These are phyloP conservation scores for Eueremaeus valkanovi DNA, from an alignment of 2,888 invertebrate genomes.

Conservation along the genomic window DNA sequence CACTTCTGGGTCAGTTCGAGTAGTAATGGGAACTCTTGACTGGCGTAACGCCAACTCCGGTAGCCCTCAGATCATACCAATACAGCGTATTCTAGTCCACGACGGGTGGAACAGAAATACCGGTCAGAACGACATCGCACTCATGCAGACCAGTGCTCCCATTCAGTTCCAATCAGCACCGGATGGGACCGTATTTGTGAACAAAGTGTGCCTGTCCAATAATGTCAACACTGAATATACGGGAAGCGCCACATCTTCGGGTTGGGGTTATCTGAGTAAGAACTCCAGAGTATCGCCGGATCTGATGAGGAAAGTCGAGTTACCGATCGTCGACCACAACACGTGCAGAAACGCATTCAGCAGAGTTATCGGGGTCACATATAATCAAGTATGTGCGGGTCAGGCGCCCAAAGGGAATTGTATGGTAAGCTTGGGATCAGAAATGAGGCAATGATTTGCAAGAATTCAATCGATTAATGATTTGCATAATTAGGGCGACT, in stretches of 20 bases:
- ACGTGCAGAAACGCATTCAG: conserved; percentile 36
- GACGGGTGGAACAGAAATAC: conserved; percentile 36
- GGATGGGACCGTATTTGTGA: conserved; percentile 10
- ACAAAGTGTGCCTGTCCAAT: conserved; percentile 37
- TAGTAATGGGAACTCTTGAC: conserved; percentile 33
- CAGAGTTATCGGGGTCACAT: conserved; percentile 31
- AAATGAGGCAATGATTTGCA: not conserved
- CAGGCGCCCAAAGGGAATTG: conserved; percentile 36
- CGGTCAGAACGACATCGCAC: conserved; percentile 39
- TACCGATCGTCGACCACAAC: conserved; percentile 34
- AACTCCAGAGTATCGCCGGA: conserved; percentile 33
- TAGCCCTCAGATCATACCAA: conserved; percentile 17
- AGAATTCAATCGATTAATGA: not conserved
- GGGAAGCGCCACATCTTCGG: conserved; percentile 31
- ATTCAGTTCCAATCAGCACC: conserved; percentile 18
- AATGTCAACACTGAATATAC: conserved; percentile 10
- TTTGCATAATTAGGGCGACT: conserved; percentile 27
- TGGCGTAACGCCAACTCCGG: conserved; percentile 6
- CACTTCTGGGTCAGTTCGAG: conserved; percentile 30
- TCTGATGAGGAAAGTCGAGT: conserved; percentile 25
- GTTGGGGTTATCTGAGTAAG: conserved; percentile 40
- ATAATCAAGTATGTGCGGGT: conserved; percentile 42
- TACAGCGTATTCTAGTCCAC: conserved; percentile 25
- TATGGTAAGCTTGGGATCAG: no score
- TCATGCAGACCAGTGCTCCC: conserved; percentile 29